Conservation (phyloP, 2,888 invertebrate species). For the Melanchra persicariae region DNA sequence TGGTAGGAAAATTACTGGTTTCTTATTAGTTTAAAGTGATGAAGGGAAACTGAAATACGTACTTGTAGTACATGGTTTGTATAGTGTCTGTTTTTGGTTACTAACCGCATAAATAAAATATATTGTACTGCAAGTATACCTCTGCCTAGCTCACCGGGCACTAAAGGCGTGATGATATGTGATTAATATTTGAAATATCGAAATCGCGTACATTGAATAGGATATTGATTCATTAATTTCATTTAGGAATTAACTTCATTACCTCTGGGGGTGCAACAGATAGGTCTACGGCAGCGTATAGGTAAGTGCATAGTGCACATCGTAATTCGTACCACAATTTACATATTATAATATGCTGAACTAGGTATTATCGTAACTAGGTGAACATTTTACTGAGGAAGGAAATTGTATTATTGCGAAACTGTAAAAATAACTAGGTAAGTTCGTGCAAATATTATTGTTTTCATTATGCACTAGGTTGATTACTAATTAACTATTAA, state of each 20-base stretch:
- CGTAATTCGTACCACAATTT: too few relatives aligned
- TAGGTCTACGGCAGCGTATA: neutral
- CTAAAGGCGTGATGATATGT: neutral
- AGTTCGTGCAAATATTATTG: constrained; percentile 9
- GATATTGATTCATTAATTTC: constrained; percentile 10
- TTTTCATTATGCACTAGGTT: neutral
- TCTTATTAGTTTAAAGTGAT: too few relatives aligned
- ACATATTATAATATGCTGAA: too few relatives aligned
- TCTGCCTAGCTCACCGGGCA: neutral
- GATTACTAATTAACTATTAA: too few relatives aligned
- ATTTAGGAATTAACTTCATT: neutral
- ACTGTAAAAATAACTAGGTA: constrained; percentile 28
- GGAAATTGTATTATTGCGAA: constrained; percentile 52
- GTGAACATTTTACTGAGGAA: constrained; percentile 61
- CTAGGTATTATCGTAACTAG: constrained; percentile 31
- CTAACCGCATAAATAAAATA: too few relatives aligned
- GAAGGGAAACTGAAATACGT: too few relatives aligned
- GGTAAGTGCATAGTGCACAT: neutral
- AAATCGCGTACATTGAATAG: constrained; percentile 18
- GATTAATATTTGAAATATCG: constrained; percentile 11
- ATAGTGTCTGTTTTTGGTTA: too few relatives aligned
- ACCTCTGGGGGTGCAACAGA: neutral
- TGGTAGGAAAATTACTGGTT: too few relatives aligned
- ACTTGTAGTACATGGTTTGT: too few relatives aligned
- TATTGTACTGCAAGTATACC: too few relatives aligned